These are phyloP conservation scores for Lepilemur ruficaudatus DNA, from an alignment of 2,797 vertebrate species.

Conservation along the genomic window DNA sequence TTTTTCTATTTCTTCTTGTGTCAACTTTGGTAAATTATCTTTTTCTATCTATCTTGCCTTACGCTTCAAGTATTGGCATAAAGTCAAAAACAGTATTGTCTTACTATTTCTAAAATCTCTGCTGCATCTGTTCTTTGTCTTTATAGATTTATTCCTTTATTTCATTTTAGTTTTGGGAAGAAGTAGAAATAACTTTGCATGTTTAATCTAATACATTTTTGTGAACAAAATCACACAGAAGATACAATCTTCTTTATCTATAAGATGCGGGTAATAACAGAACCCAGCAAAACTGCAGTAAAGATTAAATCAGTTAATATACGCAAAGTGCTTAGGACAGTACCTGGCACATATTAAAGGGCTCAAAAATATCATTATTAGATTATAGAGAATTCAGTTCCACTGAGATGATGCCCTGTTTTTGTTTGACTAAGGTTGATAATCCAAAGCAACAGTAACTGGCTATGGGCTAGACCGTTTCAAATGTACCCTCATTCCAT, in stretches of 20 bases:
- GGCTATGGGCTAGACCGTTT: neutral
- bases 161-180: slow-evolving; percentile 31
- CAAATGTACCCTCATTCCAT: neutral
- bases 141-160: slow-evolving; percentile 20
- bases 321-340: neutral
- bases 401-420: neutral
- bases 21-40: slow-evolving; percentile 12
- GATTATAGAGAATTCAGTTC: neutral
- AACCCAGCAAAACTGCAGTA: neutral
- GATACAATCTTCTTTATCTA: neutral
- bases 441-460: slow-evolving; percentile 5
- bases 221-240: slow-evolving; percentile 19
- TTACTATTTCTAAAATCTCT: slow-evolving; percentile 8
- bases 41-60: neutral
- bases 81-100: neutral
- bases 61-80: slow-evolving; percentile 17
- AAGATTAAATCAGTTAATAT: slow-evolving; percentile 19
- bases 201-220: slow-evolving; percentile 16
- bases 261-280: neutral
- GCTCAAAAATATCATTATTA: neutral
- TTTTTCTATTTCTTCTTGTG: slow-evolving; percentile 31
- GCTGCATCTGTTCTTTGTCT: slow-evolving; percentile 8
- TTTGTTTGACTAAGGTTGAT: neutral
- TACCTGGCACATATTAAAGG: neutral
- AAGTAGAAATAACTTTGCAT: slow-evolving; percentile 14